Base-by-base conservation (phyloP, 2,888 invertebrate species). In the Acleris cristana region DNA sequence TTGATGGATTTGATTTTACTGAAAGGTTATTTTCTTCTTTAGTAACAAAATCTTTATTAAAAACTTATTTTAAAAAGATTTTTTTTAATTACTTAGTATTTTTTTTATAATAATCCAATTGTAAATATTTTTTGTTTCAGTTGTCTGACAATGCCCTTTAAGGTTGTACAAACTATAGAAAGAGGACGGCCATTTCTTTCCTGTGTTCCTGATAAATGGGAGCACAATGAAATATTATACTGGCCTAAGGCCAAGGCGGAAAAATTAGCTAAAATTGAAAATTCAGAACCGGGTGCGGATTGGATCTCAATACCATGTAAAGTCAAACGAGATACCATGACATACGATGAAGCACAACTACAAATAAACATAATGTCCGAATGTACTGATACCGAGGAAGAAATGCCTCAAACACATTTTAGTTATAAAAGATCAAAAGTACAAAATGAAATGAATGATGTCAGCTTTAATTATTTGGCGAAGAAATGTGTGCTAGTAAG, bases 331-430 rank as follows among this genome's bases (percentile, higher is more conserved):
- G 40, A 21, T 44, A 45, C n/a, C 34, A 16, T 57, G 57, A 44
- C 57, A 44, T 57, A 57, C 40, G 34, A 57, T 40, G 57, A 57
- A 57, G 57, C 57, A 57, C 57, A 57, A 57, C 21, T 44, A 45
- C 44, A 57, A 44, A 40, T 57, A 40, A 45, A 12, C 44, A 40
- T 40, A 19, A 57, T 57, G 57, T 45, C 40, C n/a, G 44, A 21
- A 44, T 40, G 19, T 44, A 57, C 44, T 34, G 57, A 57, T 18
- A 57, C 57, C 44, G 30, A 61, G n/a, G 52, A 21, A 16, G 55
- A 63, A 55, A 26, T 30, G n/a, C 23, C 23, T 23, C 23, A 23
- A 23, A 23, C 23, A 23, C 23, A 23, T 23, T 23, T 23, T 23
- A 23, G 23, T 23, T 23, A 23, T 23, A 23, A 23, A 23, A 23